Conservation (phyloP, 2,113 vertebrate genomes). For the Alethe castanea region DNA sequence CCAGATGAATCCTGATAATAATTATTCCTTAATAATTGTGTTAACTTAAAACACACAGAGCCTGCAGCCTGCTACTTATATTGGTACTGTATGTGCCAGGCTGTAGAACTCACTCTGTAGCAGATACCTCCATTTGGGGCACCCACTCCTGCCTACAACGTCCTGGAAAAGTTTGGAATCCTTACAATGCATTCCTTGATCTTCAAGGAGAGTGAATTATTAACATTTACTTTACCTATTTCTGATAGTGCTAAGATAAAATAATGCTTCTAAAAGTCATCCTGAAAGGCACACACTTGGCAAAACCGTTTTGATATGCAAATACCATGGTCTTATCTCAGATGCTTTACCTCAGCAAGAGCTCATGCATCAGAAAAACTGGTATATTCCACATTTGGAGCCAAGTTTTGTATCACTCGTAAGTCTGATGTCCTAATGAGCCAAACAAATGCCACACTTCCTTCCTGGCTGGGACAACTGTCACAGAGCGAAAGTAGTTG, state of each 20-base stretch:
- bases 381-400: not conserved
- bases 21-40: not conserved
- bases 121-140: not conserved
- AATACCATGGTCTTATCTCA: not conserved
- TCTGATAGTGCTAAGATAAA: not conserved
- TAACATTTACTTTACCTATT: not conserved
- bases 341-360: not conserved
- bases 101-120: not conserved
- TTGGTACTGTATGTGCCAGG: not conserved
- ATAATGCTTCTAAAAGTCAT: not conserved
- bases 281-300: not conserved
- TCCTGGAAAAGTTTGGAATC: not conserved
- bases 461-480: not conserved
- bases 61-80: not conserved
- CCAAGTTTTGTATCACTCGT: not conserved
- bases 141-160: not conserved
- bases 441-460: not conserved
- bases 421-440: not conserved
- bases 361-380: not conserved
- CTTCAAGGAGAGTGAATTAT: not conserved
- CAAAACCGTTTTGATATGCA: not conserved
- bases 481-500: not conserved
- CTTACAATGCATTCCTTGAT: not conserved
- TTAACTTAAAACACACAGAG: not conserved
- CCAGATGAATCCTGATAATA: not conserved